A percentile compares a stretch with the other conserved stretches of the same genome.
Evolutionary conservation across 2,797 vertebrate genomes (phyloP).

Genomic region (Ambastaia sidthimunki): DNA sequence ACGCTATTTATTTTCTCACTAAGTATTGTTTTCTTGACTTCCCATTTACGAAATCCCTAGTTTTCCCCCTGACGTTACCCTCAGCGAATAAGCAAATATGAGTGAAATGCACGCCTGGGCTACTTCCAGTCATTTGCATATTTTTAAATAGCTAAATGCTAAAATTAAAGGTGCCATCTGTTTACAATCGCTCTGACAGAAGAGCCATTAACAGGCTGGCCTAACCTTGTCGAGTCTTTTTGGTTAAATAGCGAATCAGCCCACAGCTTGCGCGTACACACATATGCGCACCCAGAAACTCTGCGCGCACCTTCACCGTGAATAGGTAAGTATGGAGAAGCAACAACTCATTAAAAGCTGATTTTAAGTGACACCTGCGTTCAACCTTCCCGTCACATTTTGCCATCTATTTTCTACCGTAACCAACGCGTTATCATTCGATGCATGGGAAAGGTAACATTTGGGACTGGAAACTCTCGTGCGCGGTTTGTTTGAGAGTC

Average conservation of each 20-base stretch:
- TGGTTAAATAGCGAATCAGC: conserved; percentile 45
- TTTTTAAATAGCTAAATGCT: conserved; percentile 51
- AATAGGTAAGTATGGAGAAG: background rate
- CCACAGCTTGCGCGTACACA: conserved; percentile 11
- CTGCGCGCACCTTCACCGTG: background rate
- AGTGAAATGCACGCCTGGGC: conserved; percentile 35
- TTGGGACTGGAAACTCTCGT: conserved; percentile 21
- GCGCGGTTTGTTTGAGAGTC: background rate
- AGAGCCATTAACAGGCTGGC: conserved; percentile 49
- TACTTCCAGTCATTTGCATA: conserved; percentile 48
- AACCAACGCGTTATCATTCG: conserved; percentile 8
- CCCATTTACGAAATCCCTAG: conserved; percentile 45
- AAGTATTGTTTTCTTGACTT: conserved; percentile 51
- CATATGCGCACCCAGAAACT: conserved; percentile 16
- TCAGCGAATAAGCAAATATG: conserved; percentile 41
- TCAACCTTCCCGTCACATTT: background rate
- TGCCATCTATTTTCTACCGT: background rate
- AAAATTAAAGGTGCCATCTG: conserved; percentile 54
- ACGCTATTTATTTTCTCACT: conserved; percentile 57
- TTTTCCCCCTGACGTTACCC: conserved; percentile 41
- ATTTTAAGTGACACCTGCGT: background rate
- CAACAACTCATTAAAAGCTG: conserved; percentile 20
- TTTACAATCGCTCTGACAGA: conserved; percentile 51
- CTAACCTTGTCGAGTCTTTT: conserved; percentile 53
- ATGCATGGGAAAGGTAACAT: conserved; percentile 35